Evolutionary conservation across 2,888 invertebrate species (phyloP), one percentile per base, ranked within the genome.

Genomic region (Clostera curtula): DNA sequence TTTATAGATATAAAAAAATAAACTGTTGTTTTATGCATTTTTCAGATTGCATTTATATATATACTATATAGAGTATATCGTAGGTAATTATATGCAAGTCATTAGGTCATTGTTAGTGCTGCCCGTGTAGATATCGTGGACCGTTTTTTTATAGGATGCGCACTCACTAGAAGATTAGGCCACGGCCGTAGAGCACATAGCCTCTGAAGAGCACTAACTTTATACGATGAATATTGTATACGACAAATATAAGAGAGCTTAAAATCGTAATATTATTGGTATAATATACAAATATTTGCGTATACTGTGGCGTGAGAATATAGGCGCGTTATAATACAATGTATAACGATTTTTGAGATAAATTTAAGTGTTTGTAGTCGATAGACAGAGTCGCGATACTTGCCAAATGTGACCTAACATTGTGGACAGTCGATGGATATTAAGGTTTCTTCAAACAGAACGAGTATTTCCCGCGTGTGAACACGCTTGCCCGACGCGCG

Each of bases 11-110:
- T 80, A 75, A 69, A 73, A 60, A n/a, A n/a, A n/a, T n/a, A n/a
- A 77, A 77, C 74, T 79, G 80, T 82, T 83, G 80, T 82, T 83
- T 80, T 82, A 79, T 83, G 83, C 82, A 80, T 82, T 80, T 83
- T 83, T 68, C 79, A 82, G 72, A 82, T 82, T 76, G 82, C 82
- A 83, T 83, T 83, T 83, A 83, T 83, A 73, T 73, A 76, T 73
- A 72, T 79, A 77, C 72, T 77, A 74, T 69, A 69, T 79, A 80
- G 79, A 79, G 76, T 82, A 79, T 82, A 76, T 79, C 48, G 75
- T 82, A 83, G 82, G 69, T 79, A 76, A 75, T 66, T 79, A 75
- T 77, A 73, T 64, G 75, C 77, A 63, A 79, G 66, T 76, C 74
- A 63, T 67, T 75, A 76, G 79, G 64, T 61, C 65, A 64, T 62